phyloP scores from a whole-genome alignment of 1,140 invertebrate species.

The Sarcophaga peregrina region DNA sequence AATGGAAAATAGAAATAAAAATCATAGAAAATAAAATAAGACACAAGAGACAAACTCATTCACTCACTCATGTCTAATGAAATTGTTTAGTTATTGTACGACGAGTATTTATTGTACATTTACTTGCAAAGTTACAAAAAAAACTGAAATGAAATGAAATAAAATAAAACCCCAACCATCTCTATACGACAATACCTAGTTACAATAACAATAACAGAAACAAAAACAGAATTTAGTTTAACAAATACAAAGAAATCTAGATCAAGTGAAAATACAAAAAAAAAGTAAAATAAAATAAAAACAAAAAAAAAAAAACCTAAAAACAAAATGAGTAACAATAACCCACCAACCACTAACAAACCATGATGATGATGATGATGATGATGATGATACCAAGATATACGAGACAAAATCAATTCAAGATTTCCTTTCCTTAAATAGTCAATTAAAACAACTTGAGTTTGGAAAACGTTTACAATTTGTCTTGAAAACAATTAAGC shows the following conservation, averaged over 20 bases:
- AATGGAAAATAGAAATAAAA: slow-evolving; percentile 5
- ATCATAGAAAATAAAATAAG: neutral
- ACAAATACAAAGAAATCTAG: slow-evolving; percentile 45
- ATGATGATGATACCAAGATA: no score
- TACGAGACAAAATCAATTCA: no score
- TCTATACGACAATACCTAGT: neutral
- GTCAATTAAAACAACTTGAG: no score
- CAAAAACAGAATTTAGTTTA: slow-evolving; percentile 38
- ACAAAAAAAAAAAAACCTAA: no score
- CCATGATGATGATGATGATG: no score
- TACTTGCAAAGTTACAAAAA: neutral
- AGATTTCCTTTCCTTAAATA: no score
- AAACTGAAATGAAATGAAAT: slow-evolving; percentile 3
- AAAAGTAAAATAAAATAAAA: neutral
- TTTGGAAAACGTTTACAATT: no score
- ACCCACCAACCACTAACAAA: slow-evolving; percentile 53
- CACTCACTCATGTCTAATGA: slow-evolving; percentile 7
- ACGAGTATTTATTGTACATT: neutral
- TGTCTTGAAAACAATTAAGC: no score
- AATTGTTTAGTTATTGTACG: slow-evolving; percentile 2
- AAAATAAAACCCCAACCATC: neutral
- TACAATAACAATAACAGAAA: slow-evolving; percentile 42
- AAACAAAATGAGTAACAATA: slow-evolving; percentile 47
- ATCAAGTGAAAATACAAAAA: slow-evolving; percentile 26
- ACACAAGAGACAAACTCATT: neutral